Evolutionary conservation across 2,888 invertebrate species (phyloP).

Genomic region (Melieria picta): DNA sequence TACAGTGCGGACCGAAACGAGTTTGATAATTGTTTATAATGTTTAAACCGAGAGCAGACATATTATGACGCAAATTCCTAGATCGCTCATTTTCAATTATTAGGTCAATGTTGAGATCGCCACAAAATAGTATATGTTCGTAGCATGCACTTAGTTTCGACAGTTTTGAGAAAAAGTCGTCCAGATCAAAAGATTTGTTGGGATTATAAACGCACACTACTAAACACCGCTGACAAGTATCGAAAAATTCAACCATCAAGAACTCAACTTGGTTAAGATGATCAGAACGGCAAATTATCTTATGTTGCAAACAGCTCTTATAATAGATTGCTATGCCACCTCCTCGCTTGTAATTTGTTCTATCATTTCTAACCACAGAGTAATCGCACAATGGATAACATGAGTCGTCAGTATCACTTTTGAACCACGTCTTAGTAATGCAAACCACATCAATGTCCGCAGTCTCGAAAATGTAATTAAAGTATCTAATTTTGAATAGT

Average conservation of each 20-base stretch:
- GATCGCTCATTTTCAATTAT: too few relatives aligned
- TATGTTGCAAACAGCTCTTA: too few relatives aligned
- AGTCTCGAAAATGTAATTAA: not conserved
- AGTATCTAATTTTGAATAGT: not conserved
- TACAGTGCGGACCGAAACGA: too few relatives aligned
- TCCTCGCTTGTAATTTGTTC: not conserved
- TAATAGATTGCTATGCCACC: too few relatives aligned
- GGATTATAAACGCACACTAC: not conserved
- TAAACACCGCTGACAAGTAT: slow-evolving; percentile 2
- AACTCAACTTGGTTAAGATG: not conserved
- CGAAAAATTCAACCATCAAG: not conserved
- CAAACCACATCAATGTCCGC: not conserved
- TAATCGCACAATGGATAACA: not conserved
- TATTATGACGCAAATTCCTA: too few relatives aligned
- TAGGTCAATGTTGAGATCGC: too few relatives aligned
- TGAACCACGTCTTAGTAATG: not conserved
- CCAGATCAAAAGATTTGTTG: not conserved
- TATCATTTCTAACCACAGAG: not conserved
- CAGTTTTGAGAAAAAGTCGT: not conserved
- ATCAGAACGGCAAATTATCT: too few relatives aligned
- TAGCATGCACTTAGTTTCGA: not conserved
- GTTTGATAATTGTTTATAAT: too few relatives aligned
- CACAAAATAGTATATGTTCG: not conserved
- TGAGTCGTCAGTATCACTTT: not conserved
- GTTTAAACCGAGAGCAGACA: too few relatives aligned